Conservation (phyloP, 2,113 vertebrate genomes). For the Boleophthalmus pectinirostris region DNA sequence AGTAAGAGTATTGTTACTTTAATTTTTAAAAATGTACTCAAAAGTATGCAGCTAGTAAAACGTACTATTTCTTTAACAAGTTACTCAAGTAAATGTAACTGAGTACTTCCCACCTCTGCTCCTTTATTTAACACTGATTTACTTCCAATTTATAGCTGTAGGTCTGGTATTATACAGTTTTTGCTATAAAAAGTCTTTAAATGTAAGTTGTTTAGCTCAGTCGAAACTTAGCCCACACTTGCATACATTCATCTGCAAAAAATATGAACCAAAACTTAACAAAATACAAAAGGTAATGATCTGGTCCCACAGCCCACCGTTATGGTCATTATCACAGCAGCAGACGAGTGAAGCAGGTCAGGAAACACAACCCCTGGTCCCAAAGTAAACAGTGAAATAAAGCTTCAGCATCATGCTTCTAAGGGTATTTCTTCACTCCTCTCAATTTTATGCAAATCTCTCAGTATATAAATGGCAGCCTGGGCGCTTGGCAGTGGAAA, state of each 20-base stretch:
- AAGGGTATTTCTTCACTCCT: slow-evolving; percentile 32
- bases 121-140: too few species aligned
- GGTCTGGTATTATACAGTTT: too few species aligned
- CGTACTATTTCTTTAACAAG: too few species aligned
- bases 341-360: not conserved
- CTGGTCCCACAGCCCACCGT: not conserved
- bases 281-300: not conserved
- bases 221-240: not conserved
- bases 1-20: too few species aligned
- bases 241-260: not conserved
- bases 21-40: too few species aligned
- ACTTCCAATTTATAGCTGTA: too few species aligned
- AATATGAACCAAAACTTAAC: not conserved
- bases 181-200: too few species aligned
- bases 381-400: slow-evolving; percentile 8
- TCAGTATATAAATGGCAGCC: slow-evolving; percentile 46
- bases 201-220: too few species aligned
- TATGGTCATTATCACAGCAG: not conserved
- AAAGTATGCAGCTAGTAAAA: too few species aligned
- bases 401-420: not conserved
- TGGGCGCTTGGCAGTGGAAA: slow-evolving; percentile 43
- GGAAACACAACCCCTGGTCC: not conserved
- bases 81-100: too few species aligned
- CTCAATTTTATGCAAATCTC: slow-evolving; percentile 54
- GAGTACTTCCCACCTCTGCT: too few species aligned